Evolutionary conservation across 2,113 vertebrate genomes (phyloP).

Genomic region (Rhineura floridana): DNA sequence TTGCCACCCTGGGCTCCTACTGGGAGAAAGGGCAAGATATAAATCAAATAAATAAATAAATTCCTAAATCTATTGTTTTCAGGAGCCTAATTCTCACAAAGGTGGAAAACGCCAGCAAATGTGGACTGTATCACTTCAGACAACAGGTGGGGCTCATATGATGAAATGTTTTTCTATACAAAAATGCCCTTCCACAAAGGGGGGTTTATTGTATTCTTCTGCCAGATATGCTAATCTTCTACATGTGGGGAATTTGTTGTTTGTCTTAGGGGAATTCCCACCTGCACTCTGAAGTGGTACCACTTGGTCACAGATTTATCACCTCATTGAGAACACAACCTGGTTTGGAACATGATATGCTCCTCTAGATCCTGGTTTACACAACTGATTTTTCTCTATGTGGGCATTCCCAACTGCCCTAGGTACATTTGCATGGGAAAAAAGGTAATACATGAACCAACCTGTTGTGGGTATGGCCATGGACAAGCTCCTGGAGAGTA

Average conservation of each 20-base stretch:
- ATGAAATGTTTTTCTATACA: background rate
- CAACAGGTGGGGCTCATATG: background rate
- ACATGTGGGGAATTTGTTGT: background rate
- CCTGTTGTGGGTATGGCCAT: background rate
- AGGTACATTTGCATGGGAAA: background rate
- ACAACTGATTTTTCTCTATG: background rate
- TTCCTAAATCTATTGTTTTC: too few species aligned
- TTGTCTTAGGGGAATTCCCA: background rate
- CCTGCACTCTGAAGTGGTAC: background rate
- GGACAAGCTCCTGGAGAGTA: slow-evolving; percentile 33
- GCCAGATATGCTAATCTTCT: background rate
- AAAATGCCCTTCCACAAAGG: background rate
- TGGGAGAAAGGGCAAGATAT: too few species aligned
- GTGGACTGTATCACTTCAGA: slow-evolving; percentile 26
- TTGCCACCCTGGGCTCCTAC: too few species aligned
- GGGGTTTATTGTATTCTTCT: background rate
- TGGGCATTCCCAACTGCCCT: background rate
- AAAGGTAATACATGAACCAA: background rate
- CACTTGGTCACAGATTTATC: background rate
- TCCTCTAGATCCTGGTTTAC: background rate
- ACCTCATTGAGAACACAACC: background rate
- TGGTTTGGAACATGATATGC: background rate
- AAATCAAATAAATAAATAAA: too few species aligned
- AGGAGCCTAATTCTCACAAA: background rate
- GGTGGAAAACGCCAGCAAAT: slow-evolving; percentile 30